Conservation (phyloP, 1,140 invertebrate species). For the Caenorhabditis brenneri region DNA sequence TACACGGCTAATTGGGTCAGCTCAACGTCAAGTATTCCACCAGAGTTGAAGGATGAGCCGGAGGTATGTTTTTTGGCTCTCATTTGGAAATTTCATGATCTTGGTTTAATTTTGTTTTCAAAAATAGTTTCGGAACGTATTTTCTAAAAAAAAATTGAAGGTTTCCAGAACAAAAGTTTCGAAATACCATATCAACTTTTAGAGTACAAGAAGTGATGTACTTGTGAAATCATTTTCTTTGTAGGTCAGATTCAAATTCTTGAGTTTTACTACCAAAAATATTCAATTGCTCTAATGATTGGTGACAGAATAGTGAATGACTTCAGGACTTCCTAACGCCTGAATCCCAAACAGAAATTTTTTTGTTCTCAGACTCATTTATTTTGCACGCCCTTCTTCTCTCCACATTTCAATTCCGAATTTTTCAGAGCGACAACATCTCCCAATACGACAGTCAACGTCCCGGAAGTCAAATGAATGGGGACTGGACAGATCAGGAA, state of each 20-base stretch:
- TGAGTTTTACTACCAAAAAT: background rate
- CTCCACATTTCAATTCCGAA: background rate
- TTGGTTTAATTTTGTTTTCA: too few species aligned
- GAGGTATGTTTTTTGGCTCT: background rate
- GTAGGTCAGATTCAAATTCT: too few species aligned
- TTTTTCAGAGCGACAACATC: background rate
- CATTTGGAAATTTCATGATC: too few species aligned
- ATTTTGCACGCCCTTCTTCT: background rate
- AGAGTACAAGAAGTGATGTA: too few species aligned
- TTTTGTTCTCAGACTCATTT: too few species aligned
- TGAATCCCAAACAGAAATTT: too few species aligned
- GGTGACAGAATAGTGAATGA: background rate
- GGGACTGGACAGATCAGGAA: background rate
- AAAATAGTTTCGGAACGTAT: too few species aligned
- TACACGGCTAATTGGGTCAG: conserved; percentile 26
- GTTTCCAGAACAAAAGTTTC: too few species aligned
- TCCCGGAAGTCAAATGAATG: background rate
- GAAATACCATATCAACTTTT: too few species aligned
- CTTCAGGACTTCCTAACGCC: too few species aligned
- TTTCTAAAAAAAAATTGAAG: too few species aligned
- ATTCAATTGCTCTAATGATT: background rate
- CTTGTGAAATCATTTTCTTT: too few species aligned
- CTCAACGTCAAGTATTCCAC: conserved; percentile 23
- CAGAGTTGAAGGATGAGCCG: conserved; percentile 27
- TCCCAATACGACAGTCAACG: background rate